Evolutionary conservation across 2,888 invertebrate genomes (phyloP).

Genomic region (Eupithecia inturbata): DNA sequence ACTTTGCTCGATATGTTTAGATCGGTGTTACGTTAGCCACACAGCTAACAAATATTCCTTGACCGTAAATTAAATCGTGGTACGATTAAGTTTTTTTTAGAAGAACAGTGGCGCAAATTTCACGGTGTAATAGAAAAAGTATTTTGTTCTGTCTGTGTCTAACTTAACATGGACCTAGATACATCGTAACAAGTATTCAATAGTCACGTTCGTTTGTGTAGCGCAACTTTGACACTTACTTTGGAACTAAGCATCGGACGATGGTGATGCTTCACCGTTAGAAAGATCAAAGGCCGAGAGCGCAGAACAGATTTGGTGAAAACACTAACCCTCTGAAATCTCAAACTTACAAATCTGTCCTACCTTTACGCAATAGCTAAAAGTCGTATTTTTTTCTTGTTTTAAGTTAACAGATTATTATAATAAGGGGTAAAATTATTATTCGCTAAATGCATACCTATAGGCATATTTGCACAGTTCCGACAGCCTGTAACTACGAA

Average conservation of each 20-base stretch:
- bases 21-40: constrained; percentile 1
- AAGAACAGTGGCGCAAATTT: neutral
- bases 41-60: neutral
- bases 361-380: neutral
- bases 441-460: neutral
- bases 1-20: constrained; percentile 6
- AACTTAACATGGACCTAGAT: neutral
- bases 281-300: neutral
- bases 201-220: neutral
- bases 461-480: neutral
- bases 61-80: neutral
- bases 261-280: neutral
- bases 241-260: neutral
- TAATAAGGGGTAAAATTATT: neutral
- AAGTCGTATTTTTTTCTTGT: neutral
- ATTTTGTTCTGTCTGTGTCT: neutral
- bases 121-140: neutral
- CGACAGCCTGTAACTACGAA: neutral
- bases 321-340: neutral
- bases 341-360: too few species aligned
- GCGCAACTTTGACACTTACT: constrained; percentile 3
- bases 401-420: neutral
- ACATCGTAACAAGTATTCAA: neutral
- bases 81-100: neutral
- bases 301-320: neutral